These are phyloP conservation scores for Chironomus riparius DNA, from an alignment of 2,888 invertebrate species.

Conservation along the genomic window DNA sequence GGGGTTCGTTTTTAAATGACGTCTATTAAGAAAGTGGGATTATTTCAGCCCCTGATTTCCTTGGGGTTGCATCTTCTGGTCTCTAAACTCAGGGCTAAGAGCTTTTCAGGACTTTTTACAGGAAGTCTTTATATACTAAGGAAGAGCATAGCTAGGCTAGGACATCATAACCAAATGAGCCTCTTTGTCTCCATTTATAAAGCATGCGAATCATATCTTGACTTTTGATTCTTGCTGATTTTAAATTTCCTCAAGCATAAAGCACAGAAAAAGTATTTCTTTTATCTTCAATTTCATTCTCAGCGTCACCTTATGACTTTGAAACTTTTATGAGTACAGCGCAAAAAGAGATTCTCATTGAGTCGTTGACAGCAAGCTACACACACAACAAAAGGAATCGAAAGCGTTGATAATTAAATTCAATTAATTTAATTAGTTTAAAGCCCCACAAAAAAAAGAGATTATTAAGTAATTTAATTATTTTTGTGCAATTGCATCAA, in stretches of 20 bases:
- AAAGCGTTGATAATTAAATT: neutral
- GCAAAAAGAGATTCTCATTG: neutral
- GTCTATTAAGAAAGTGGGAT: too few species aligned
- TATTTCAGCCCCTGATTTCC: too few species aligned
- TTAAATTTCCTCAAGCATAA: constrained; percentile 12
- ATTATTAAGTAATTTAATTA: neutral
- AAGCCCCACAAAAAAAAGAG: neutral
- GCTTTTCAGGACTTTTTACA: too few species aligned
- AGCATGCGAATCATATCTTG: neutral
- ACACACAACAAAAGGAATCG: neutral
- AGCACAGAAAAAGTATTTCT: neutral
- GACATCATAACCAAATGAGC: too few species aligned
- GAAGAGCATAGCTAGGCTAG: too few species aligned
- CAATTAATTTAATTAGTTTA: neutral
- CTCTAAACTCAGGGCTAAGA: too few species aligned
- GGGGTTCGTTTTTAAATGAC: too few species aligned
- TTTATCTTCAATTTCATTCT: neutral
- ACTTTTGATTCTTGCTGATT: neutral
- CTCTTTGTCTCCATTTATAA: neutral
- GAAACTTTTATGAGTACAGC: neutral
- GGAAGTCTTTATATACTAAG: too few species aligned
- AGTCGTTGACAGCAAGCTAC: neutral
- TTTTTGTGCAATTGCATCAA: neutral
- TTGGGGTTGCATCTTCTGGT: too few species aligned
- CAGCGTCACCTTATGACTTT: neutral